phyloP scores from a whole-genome alignment of 1,140 invertebrate genomes.

The Dendrolimus kikuchii region DNA sequence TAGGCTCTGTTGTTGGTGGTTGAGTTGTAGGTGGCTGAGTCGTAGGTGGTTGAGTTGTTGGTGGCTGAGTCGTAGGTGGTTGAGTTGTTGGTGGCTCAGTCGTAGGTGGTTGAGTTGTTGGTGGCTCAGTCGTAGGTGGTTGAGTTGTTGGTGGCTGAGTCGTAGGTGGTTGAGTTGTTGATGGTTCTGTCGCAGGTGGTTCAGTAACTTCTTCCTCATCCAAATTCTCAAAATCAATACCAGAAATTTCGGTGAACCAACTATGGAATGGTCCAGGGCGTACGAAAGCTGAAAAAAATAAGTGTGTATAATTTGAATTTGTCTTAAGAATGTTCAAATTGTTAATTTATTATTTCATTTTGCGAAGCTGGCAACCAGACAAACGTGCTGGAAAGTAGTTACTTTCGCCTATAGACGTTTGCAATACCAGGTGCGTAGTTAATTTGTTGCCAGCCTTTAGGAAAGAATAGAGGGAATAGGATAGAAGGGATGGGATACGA shows the following conservation, averaged over 20 bases:
- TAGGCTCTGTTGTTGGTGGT: background rate
- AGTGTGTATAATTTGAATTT: background rate
- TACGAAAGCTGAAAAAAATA: slow-evolving; percentile 35
- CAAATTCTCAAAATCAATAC: slow-evolving; percentile 46
- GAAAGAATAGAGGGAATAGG: too few relatives aligned
- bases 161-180: slow-evolving; percentile 4
- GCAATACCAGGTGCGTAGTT: too few relatives aligned
- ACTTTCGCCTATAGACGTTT: too few relatives aligned
- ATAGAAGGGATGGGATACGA: too few relatives aligned
- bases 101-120: slow-evolving; percentile 3
- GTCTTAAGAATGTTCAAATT: too few relatives aligned
- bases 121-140: too few relatives aligned
- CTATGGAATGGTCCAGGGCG: slow-evolving; percentile 42
- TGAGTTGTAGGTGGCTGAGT: too few relatives aligned
- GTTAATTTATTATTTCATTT: too few relatives aligned
- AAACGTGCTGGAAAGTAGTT: too few relatives aligned
- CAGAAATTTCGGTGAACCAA: slow-evolving; percentile 39
- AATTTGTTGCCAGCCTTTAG: too few relatives aligned
- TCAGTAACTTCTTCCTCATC: slow-evolving; percentile 20
- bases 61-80: slow-evolving; percentile 5
- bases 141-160: slow-evolving; percentile 2
- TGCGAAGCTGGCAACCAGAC: too few relatives aligned
- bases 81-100: slow-evolving; percentile 3
- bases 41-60: background rate
- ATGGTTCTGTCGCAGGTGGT: slow-evolving; percentile 4